Conservation (phyloP, 2,888 invertebrate genomes). For the Cetonia aurata region DNA sequence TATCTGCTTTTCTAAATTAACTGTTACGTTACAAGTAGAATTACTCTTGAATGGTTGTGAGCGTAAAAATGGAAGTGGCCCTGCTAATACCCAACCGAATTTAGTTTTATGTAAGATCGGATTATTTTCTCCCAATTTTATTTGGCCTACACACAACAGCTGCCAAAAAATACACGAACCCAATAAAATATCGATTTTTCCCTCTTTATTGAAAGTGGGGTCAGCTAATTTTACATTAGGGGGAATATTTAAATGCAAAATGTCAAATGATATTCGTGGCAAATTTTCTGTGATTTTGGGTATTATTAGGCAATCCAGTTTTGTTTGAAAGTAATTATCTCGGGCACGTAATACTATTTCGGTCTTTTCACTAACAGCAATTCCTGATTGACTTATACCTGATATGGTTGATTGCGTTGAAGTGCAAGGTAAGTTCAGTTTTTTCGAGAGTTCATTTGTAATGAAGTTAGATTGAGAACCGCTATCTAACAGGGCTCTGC, state of each 20-base stretch:
- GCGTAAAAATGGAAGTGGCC: background rate
- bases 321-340: slow-evolving; percentile 1
- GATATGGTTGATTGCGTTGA: background rate
- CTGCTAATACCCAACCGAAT: slow-evolving; percentile 30
- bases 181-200: slow-evolving; percentile 29
- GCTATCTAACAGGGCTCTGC: slow-evolving; percentile 50
- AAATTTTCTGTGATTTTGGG: slow-evolving; percentile 20
- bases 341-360: slow-evolving; percentile 8
- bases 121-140: slow-evolving; percentile 9
- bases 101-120: slow-evolving; percentile 23
- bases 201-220: slow-evolving; percentile 22
- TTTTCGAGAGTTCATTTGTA: slow-evolving; percentile 30
- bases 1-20: slow-evolving; percentile 8
- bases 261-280: slow-evolving; percentile 12
- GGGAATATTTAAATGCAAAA: slow-evolving; percentile 5
- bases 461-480: slow-evolving; percentile 50
- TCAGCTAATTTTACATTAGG: slow-evolving; percentile 27
- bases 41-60: background rate
- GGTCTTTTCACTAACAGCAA: background rate
- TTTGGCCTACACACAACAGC: slow-evolving; percentile 22
- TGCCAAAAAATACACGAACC: slow-evolving; percentile 26
- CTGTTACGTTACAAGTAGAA: background rate
- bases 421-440: background rate
- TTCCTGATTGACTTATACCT: slow-evolving; percentile 20
- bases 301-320: slow-evolving; percentile 24